phyloP scores from a whole-genome alignment of 2,113 vertebrate genomes.

The Strix aluco region DNA sequence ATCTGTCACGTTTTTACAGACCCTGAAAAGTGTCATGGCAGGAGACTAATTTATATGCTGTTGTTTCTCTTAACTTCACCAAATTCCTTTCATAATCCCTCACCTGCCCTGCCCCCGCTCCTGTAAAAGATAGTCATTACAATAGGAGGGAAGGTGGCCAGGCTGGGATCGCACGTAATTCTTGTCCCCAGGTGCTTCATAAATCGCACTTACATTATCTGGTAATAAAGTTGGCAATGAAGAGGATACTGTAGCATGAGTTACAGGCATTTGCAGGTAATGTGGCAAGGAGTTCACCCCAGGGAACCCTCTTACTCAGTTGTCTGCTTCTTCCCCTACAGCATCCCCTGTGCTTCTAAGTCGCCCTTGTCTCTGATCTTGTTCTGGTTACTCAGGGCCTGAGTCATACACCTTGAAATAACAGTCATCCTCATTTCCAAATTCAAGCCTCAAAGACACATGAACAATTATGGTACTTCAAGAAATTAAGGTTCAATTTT shows the following conservation, averaged over 20 bases:
- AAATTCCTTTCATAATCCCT: neutral
- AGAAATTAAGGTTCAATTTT: neutral
- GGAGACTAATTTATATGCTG: neutral
- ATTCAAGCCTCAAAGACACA: neutral
- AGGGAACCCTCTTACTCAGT: constrained; percentile 21
- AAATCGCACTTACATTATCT: neutral
- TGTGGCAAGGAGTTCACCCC: neutral
- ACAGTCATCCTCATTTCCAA: constrained; percentile 18
- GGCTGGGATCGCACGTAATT: neutral
- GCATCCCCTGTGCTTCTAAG: neutral
- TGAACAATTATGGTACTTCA: neutral
- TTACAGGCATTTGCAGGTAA: neutral
- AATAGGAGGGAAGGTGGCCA: neutral
- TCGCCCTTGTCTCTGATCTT: constrained; percentile 1
- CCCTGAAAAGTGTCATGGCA: neutral
- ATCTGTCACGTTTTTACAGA: neutral
- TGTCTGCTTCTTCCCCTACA: neutral
- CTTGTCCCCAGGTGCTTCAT: constrained; percentile 21
- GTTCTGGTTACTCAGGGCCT: constrained; percentile 16
- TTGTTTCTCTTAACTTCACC: neutral
- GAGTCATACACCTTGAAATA: constrained; percentile 18
- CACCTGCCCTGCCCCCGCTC: neutral
- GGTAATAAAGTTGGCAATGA: neutral
- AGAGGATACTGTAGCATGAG: neutral
- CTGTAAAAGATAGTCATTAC: neutral